A percentile compares a stretch with the other conserved stretches of the same genome.
Conservation (phyloP, 2,888 invertebrate species). For the Unio delphinus region DNA sequence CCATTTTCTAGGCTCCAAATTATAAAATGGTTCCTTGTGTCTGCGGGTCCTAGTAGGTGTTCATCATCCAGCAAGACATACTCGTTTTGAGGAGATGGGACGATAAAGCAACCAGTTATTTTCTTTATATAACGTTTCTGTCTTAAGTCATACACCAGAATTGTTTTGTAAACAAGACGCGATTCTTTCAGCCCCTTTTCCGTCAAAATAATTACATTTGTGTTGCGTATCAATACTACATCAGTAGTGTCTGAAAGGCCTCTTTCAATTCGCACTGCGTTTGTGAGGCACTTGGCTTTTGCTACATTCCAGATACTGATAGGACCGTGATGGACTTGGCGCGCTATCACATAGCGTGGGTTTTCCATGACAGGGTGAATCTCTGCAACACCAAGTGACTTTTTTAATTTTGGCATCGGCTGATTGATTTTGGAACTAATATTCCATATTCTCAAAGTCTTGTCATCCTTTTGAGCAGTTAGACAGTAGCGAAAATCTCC, state of each 20-base stretch:
- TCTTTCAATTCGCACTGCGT: conserved; percentile 60
- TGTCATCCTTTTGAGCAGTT: conserved; percentile 60
- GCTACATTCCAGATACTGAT: conserved; percentile 67
- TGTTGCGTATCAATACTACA: conserved; percentile 61
- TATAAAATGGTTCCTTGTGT: conserved; percentile 65
- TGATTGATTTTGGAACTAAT: conserved; percentile 59
- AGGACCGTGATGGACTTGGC: conserved; percentile 64
- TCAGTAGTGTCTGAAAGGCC: conserved; percentile 62
- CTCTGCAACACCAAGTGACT: conserved; percentile 54
- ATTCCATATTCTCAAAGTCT: conserved; percentile 65
- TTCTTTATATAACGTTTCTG: conserved; percentile 58
- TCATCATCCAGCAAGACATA: conserved; percentile 64
- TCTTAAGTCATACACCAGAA: conserved; percentile 63
- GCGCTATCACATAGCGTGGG: conserved; percentile 62
- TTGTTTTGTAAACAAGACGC: conserved; percentile 62
- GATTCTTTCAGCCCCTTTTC: conserved; percentile 62
- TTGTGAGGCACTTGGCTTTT: conserved; percentile 57
- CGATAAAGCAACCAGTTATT: conserved; percentile 61
- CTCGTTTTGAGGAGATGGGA: conserved; percentile 64
- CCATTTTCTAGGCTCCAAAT: conserved; percentile 66
- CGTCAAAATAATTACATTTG: conserved; percentile 62
- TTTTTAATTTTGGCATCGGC: conserved; percentile 60
- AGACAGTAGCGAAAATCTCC: conserved; percentile 63
- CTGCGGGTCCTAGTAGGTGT: conserved; percentile 63
- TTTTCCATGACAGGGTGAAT: conserved; percentile 61